These are phyloP conservation scores for Azorinus chamasolen DNA, from an alignment of 2,888 invertebrate species.

Conservation along the genomic window DNA sequence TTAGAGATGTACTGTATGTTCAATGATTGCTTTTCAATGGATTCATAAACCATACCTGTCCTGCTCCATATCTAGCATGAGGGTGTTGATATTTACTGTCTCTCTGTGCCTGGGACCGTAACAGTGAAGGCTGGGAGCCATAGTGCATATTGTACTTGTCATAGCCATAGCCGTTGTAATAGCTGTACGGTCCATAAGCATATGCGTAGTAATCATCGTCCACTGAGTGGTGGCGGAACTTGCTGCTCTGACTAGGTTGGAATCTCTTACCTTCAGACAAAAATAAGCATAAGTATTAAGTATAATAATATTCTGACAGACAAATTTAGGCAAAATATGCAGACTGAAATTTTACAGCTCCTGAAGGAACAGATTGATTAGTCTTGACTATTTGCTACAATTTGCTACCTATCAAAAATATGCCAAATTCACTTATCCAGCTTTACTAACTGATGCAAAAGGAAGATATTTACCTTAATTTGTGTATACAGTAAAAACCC, in stretches of 20 bases:
- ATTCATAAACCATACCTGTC: slow-evolving; percentile 70
- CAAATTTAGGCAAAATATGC: no score
- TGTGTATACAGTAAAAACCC: no score
- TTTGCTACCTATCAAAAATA: no score
- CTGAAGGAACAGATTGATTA: no score
- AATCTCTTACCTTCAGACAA: slow-evolving; percentile 69
- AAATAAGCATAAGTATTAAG: neutral
- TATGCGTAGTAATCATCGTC: slow-evolving; percentile 81
- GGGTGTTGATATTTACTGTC: slow-evolving; percentile 81
- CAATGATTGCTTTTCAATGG: no score
- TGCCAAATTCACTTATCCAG: no score
- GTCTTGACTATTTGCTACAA: no score
- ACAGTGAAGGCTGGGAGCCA: slow-evolving; percentile 80
- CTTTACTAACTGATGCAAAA: no score
- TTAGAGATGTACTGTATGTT: no score
- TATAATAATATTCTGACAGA: neutral
- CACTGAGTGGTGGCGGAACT: slow-evolving; percentile 82
- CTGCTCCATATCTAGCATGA: slow-evolving; percentile 72
- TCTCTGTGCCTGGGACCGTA: slow-evolving; percentile 72
- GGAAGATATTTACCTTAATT: no score
- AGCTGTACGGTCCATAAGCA: slow-evolving; percentile 70
- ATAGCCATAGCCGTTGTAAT: slow-evolving; percentile 77
- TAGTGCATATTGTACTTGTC: slow-evolving; percentile 76
- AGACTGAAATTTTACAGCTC: no score
- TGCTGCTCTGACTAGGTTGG: slow-evolving; percentile 67